These are phyloP conservation scores for Xiphophorus couchianus DNA, from an alignment of 2,113 vertebrate genomes.

Conservation along the genomic window DNA sequence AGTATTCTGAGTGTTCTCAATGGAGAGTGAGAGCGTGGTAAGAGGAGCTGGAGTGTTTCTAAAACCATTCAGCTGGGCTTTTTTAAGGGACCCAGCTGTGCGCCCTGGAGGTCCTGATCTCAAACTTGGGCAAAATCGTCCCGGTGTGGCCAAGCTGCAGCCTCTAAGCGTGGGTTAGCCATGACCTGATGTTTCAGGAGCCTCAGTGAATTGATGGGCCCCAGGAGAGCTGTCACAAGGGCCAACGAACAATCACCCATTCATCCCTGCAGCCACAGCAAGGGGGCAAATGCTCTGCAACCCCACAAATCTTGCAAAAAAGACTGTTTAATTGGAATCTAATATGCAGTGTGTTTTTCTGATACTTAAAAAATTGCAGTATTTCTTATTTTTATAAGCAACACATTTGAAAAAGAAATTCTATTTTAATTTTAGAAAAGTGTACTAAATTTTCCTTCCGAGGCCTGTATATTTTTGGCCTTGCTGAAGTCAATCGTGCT, in stretches of 20 bases:
- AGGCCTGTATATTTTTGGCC: conserved; percentile 57
- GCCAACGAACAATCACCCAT: conserved; percentile 72
- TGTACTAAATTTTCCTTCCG: conserved; percentile 1
- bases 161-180: conserved; percentile 56
- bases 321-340: conserved; percentile 7
- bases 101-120: conserved; percentile 68
- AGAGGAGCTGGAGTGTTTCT: conserved; percentile 76
- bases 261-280: conserved; percentile 63
- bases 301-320: conserved; percentile 22
- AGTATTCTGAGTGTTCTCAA: conserved; percentile 35
- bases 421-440: background rate
- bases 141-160: conserved; percentile 48
- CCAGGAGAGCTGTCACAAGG: conserved; percentile 66
- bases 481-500: conserved; percentile 54
- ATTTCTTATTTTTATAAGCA: background rate
- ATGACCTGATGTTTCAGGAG: conserved; percentile 76
- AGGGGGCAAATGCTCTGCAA: conserved; percentile 40
- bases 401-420: background rate
- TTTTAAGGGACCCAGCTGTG: conserved; percentile 78
- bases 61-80: conserved; percentile 64
- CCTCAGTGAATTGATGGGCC: conserved; percentile 71
- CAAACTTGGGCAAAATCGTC: conserved; percentile 60
- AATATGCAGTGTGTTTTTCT: background rate
- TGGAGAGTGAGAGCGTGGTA: conserved; percentile 54
- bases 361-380: background rate